Conservation (phyloP, 2,797 vertebrate species). For the Choloepus didactylus region DNA sequence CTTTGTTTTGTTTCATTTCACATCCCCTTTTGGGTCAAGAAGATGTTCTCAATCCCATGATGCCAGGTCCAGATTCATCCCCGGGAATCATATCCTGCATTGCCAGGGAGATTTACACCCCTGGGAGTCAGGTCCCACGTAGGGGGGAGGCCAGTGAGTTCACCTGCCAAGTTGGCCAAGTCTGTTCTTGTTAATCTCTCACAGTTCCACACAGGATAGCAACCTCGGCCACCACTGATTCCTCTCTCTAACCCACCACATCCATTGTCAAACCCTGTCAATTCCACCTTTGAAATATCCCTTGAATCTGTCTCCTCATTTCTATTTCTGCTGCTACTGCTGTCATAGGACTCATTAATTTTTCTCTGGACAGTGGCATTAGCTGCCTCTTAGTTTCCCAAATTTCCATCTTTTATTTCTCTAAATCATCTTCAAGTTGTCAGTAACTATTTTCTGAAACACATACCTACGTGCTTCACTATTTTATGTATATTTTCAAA, state of each 20-base stretch:
- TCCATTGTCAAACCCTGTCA: not conserved
- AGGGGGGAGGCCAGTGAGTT: too few species aligned
- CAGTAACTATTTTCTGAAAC: conserved; percentile 26
- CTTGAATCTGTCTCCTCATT: not conserved
- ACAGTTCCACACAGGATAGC: not conserved
- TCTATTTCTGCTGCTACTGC: not conserved
- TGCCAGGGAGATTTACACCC: too few species aligned
- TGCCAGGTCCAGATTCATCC: too few species aligned
- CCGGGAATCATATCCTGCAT: too few species aligned
- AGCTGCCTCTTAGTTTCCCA: not conserved
- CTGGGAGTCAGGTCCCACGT: too few species aligned
- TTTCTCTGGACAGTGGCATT: not conserved
- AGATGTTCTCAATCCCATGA: too few species aligned
- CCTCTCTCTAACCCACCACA: not conserved
- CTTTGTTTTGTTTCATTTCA: too few species aligned
- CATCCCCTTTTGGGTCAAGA: too few species aligned
- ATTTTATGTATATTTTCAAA: not conserved
- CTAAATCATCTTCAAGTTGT: conserved; percentile 12
- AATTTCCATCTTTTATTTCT: conserved; percentile 1
- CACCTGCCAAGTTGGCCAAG: too few species aligned
- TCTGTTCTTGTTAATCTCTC: not conserved
- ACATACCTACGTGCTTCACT: not conserved
- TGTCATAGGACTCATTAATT: not conserved
- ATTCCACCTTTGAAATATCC: not conserved
- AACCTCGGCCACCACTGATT: not conserved